Evolutionary conservation across 2,113 vertebrate species (phyloP), one percentile per base, ranked within the genome.

Genomic region (Cochlearius cochlearius): DNA sequence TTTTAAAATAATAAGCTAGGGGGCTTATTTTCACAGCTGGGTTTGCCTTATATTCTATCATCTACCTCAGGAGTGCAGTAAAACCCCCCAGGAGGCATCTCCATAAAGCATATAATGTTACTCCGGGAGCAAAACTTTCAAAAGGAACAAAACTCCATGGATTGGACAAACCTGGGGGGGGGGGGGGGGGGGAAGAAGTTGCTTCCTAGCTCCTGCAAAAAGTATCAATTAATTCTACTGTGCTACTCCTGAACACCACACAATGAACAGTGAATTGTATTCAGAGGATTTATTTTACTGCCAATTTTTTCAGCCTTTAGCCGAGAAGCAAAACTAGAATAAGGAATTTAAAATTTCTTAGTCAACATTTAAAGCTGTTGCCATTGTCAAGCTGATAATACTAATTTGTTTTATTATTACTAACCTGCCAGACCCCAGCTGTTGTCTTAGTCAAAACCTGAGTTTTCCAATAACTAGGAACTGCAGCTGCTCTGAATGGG

Each of bases 401-500:
- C 13, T 43, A 43, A 80, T 82, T 82, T 77, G 53, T 94, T 75
- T 69, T 58, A 56, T 81, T 83, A 18, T 12, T 75, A 82, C 63
- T 63, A 87, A 87, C 72, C 78, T 85, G 92, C 75, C 81, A 52
- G 71, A 77, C 34, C n/a, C 93, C 92, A 89, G 94, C 81, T 95
- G 87, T 75, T 77, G 60, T 34, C 73, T 92, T 94, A 88, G 62
- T 88, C 69, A 74, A 86, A 96, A 97, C 74, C 93, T 87, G 55
- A 71, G 84, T 88, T 90, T 93, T 89, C 95, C 92, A 89, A 82
- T 53, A 85, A 92, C 75, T 94, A 86, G 94, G 91, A 91, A 79
- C n/a, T 94, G 84, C 97, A 95, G 98, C 95, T 96, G 97, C 45
- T 91, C 38, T 21, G 79, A 95, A 84, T 19, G 66, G 52, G 56